Evolutionary conservation across 2,113 vertebrate genomes (phyloP).

Genomic region (Typhlomys cinereus): DNA sequence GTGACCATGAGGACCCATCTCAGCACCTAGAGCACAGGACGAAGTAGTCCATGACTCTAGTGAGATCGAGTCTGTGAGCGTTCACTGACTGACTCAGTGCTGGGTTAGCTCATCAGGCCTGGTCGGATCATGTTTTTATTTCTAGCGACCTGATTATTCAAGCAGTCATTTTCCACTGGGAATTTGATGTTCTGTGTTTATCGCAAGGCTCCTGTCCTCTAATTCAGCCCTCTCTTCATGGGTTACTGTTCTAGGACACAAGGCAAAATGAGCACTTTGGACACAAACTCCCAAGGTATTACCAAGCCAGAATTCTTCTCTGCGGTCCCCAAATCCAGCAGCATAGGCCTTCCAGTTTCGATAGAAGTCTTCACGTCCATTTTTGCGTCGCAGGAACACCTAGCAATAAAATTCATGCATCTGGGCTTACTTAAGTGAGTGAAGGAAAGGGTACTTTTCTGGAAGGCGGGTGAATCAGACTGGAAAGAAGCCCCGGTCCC

Average conservation of each 20-base stretch:
- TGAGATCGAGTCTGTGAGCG: background rate
- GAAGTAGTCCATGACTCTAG: background rate
- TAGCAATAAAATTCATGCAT: conserved; percentile 66
- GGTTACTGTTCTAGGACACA: background rate
- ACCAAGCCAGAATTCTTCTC: conserved; percentile 98
- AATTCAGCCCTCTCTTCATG: background rate
- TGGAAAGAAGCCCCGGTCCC: background rate
- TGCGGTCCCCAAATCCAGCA: conserved; percentile 93
- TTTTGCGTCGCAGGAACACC: conserved; percentile 96
- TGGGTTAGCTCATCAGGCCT: background rate
- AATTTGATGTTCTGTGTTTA: background rate
- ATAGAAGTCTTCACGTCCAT: conserved; percentile 95
- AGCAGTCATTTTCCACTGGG: too few relatives aligned
- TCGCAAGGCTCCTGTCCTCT: background rate
- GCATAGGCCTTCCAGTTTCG: conserved; percentile 96
- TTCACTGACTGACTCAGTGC: background rate
- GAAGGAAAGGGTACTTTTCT: background rate
- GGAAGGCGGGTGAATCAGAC: fast-evolving
- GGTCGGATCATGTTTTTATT: background rate
- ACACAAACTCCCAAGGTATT: conserved; percentile 1
- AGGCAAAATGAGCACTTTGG: background rate
- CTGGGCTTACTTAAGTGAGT: too few relatives aligned
- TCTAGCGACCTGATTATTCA: background rate
- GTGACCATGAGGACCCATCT: background rate
- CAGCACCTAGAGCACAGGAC: background rate